A percentile compares a stretch with the other conserved stretches of the same genome.
These are phyloP conservation scores for Scomber colias DNA, from an alignment of 2,113 vertebrate genomes.

Conservation along the genomic window DNA sequence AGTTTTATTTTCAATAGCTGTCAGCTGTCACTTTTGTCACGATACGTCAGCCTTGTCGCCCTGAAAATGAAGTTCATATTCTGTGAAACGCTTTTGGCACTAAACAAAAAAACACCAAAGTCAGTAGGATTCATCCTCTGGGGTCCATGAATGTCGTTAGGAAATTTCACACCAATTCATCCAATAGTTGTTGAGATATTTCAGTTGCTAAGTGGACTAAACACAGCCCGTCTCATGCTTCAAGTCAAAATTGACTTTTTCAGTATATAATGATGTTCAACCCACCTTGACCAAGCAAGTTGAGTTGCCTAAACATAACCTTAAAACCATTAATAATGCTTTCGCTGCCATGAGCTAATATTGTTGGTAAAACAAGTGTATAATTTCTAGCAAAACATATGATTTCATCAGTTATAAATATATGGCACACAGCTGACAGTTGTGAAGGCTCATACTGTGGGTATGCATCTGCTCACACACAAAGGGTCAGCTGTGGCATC, in stretches of 20 bases:
- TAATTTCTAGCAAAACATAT: neutral
- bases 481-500: slow-evolving; percentile 20
- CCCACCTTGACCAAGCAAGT: too few species aligned
- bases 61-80: neutral
- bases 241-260: too few species aligned
- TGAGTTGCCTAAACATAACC: too few species aligned
- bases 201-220: too few species aligned
- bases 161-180: neutral
- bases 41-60: neutral
- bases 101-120: neutral
- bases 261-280: too few species aligned
- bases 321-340: too few species aligned
- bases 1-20: neutral
- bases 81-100: neutral
- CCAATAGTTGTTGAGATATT: too few species aligned
- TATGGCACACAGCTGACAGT: neutral
- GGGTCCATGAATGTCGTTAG: neutral
- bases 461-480: slow-evolving; percentile 5
- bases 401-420: neutral
- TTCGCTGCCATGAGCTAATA: neutral
- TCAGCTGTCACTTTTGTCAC: neutral
- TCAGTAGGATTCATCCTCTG: neutral
- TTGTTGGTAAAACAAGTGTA: neutral
- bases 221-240: too few species aligned
- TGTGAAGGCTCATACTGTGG: neutral